phyloP scores from a whole-genome alignment of 2,113 vertebrate species.

The Callospermophilus lateralis region DNA sequence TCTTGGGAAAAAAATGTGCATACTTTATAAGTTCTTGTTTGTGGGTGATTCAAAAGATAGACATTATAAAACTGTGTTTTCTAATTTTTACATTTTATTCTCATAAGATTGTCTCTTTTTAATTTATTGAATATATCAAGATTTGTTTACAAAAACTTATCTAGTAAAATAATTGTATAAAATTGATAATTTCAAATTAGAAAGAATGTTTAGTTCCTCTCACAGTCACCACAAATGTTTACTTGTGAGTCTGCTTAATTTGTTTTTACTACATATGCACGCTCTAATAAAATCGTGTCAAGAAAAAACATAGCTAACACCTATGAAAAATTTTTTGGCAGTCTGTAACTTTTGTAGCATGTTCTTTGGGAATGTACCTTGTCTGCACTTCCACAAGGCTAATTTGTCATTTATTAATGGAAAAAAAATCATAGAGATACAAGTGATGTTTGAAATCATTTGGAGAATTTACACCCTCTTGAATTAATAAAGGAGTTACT shows the following conservation, averaged over 20 bases:
- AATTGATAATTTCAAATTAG: slow-evolving; percentile 34
- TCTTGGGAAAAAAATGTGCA: slow-evolving; percentile 9
- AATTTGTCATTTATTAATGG: too few species aligned
- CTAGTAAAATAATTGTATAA: slow-evolving; percentile 34
- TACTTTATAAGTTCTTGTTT: slow-evolving; percentile 10
- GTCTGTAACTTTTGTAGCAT: slow-evolving; percentile 43
- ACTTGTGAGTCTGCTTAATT: slow-evolving; percentile 49
- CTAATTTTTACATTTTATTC: slow-evolving; percentile 30
- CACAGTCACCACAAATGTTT: slow-evolving; percentile 16
- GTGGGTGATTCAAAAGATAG: slow-evolving; percentile 43
- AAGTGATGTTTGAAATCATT: slow-evolving; percentile 49
- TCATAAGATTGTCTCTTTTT: background rate
- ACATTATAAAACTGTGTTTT: slow-evolving; percentile 37
- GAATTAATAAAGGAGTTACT: slow-evolving; percentile 56
- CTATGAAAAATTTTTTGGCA: background rate
- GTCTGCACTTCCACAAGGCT: slow-evolving; percentile 36
- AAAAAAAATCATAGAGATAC: background rate
- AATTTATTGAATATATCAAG: slow-evolving; percentile 32
- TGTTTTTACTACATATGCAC: slow-evolving; percentile 4
- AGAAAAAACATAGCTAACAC: background rate
- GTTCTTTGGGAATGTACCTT: slow-evolving; percentile 48
- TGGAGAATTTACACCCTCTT: slow-evolving; percentile 1
- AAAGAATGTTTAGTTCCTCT: slow-evolving; percentile 45
- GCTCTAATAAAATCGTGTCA: slow-evolving; percentile 39
- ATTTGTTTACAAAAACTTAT: slow-evolving; percentile 24